phyloP scores from a whole-genome alignment of 1,140 invertebrate species.

The Euura lappo region DNA sequence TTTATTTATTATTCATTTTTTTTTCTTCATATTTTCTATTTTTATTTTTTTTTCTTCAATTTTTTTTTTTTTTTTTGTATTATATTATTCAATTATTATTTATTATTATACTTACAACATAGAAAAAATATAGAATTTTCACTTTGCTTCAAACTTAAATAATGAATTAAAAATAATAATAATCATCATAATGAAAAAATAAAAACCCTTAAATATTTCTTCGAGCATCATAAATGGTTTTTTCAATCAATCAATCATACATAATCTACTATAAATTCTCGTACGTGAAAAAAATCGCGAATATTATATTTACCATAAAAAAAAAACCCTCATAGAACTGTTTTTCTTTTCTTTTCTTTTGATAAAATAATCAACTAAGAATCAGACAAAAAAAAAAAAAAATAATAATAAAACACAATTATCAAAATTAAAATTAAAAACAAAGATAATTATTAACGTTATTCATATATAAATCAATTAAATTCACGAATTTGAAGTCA shows the following conservation, averaged over 20 bases:
- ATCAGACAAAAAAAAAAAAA: background rate
- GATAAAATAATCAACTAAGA: too few relatives aligned
- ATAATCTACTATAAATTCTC: too few relatives aligned
- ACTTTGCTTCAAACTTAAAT: constrained; percentile 15
- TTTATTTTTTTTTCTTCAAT: constrained; percentile 31
- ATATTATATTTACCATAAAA: too few relatives aligned
- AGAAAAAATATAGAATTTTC: constrained; percentile 21
- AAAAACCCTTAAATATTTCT: too few relatives aligned
- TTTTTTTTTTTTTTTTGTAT: constrained; percentile 43
- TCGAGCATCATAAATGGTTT: too few relatives aligned
- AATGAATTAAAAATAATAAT: too few relatives aligned
- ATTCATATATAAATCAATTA: background rate
- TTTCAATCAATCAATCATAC: too few relatives aligned
- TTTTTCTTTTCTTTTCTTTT: too few relatives aligned
- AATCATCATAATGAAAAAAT: too few relatives aligned
- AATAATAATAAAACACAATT: background rate
- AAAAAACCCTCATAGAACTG: too few relatives aligned
- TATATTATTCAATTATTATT: constrained; percentile 12
- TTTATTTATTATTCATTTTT: constrained; percentile 26
- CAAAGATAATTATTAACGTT: background rate
- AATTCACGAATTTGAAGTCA: too few relatives aligned
- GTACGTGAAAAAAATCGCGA: too few relatives aligned
- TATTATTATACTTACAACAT: constrained; percentile 17
- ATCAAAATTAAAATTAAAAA: background rate
- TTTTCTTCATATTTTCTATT: constrained; percentile 22